phyloP scores from a whole-genome alignment of 2,888 invertebrate genomes.

The Meteorus colon region DNA sequence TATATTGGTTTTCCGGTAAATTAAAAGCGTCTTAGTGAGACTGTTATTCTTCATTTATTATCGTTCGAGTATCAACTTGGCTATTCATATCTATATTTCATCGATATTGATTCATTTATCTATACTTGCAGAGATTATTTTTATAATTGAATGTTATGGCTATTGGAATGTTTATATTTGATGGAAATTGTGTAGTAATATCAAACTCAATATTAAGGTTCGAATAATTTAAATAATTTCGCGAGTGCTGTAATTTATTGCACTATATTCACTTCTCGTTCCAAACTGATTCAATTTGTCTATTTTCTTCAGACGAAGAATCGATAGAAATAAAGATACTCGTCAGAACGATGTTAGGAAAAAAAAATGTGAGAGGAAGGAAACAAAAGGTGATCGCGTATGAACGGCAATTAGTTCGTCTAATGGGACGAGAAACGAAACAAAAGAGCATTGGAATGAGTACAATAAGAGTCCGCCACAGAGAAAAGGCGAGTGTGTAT shows the following conservation, averaged over 20 bases:
- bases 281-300: neutral
- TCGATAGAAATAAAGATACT: neutral
- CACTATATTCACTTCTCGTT: no score
- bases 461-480: constrained; percentile 64
- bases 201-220: no score
- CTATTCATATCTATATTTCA: constrained; percentile 53
- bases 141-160: no score
- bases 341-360: neutral
- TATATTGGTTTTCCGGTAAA: constrained; percentile 69
- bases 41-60: neutral
- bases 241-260: no score
- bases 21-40: constrained; percentile 62
- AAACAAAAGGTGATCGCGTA: constrained; percentile 71
- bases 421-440: constrained; percentile 71
- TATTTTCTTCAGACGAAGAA: constrained; percentile 15
- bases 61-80: constrained; percentile 38
- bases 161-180: no score
- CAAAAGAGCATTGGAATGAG: constrained; percentile 66
- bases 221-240: no score
- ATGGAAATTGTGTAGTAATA: no score
- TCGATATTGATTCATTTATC: neutral
- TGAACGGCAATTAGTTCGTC: constrained; percentile 71
- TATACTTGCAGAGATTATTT: neutral
- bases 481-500: constrained; percentile 50
- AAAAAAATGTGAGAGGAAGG: constrained; percentile 61